Conservation (phyloP, 1,140 invertebrate genomes). For the Copidosoma floridanum region DNA sequence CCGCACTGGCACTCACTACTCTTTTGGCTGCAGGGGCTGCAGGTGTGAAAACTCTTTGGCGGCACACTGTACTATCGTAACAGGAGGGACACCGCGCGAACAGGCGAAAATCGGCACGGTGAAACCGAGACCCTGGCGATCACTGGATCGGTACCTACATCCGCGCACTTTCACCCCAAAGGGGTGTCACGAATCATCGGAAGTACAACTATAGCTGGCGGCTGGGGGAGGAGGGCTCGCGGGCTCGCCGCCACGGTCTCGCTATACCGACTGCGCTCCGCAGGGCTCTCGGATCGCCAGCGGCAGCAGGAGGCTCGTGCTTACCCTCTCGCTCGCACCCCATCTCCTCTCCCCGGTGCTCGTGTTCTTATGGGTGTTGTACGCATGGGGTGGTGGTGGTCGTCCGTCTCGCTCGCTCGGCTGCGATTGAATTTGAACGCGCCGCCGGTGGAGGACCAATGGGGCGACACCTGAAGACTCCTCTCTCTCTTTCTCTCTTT, state of each 20-base stretch:
- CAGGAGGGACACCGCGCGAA: not conserved
- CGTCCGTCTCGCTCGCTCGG: not conserved
- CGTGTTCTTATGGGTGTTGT: no score
- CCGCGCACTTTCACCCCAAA: not conserved
- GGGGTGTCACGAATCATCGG: no score
- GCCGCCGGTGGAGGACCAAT: not conserved
- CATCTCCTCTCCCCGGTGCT: not conserved
- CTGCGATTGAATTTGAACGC: conserved; percentile 10
- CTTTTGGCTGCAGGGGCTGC: no score
- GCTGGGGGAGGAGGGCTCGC: not conserved
- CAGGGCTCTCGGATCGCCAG: no score
- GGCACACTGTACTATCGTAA: not conserved
- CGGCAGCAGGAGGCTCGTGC: not conserved
- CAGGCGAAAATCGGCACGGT: not conserved
- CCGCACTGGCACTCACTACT: no score
- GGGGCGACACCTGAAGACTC: not conserved
- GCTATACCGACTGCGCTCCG: conserved; percentile 17
- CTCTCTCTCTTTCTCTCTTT: no score
- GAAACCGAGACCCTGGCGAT: no score
- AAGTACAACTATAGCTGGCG: no score
- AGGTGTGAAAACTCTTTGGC: no score
- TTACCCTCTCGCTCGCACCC: not conserved
- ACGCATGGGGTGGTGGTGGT: no score
- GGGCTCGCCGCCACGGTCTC: conserved; percentile 11
- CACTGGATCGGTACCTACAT: not conserved